These are phyloP conservation scores for Drosophila seguyi DNA, from an alignment of 1,140 invertebrate species.

Conservation along the genomic window DNA sequence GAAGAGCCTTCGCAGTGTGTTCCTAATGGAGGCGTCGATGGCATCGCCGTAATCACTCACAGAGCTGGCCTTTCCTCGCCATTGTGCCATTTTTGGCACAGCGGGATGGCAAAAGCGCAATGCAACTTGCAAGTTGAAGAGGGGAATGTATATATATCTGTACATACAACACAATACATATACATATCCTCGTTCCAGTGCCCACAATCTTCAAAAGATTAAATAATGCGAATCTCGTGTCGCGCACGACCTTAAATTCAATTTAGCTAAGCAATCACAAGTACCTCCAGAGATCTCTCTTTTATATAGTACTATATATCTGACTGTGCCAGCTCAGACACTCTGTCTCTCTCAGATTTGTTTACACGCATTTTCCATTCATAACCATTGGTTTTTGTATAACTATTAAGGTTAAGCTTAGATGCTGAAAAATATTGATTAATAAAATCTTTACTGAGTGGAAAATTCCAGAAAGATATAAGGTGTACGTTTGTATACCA, in stretches of 20 bases:
- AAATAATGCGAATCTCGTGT: conserved; percentile 78
- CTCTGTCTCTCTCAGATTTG: conserved; percentile 43
- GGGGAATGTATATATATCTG: neutral
- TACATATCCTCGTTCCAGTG: conserved; percentile 8
- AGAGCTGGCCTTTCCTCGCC: conserved; percentile 17
- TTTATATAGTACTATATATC: conserved; percentile 15
- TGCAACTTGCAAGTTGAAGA: conserved; percentile 56
- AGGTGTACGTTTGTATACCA: no score
- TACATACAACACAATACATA: neutral
- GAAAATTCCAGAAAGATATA: conserved; percentile 31
- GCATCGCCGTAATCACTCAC: conserved; percentile 3
- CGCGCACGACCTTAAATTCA: conserved; percentile 79
- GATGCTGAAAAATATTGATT: conserved; percentile 8
- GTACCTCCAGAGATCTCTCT: conserved; percentile 15
- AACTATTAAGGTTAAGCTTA: conserved; percentile 72
- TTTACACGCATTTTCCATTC: conserved; percentile 54
- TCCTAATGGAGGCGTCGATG: conserved; percentile 72
- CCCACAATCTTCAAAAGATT: conserved; percentile 43
- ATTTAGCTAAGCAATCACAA: conserved; percentile 59
- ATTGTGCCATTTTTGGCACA: conserved; percentile 73
- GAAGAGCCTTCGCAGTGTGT: conserved; percentile 45
- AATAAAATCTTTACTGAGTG: no score
- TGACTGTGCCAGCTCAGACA: neutral
- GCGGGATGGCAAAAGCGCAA: conserved; percentile 57
- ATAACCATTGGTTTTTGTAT: conserved; percentile 48